Evolutionary conservation across 2,888 invertebrate genomes (phyloP), one percentile per base, ranked within the genome.

Genomic region (Metopia argyrocephala): DNA sequence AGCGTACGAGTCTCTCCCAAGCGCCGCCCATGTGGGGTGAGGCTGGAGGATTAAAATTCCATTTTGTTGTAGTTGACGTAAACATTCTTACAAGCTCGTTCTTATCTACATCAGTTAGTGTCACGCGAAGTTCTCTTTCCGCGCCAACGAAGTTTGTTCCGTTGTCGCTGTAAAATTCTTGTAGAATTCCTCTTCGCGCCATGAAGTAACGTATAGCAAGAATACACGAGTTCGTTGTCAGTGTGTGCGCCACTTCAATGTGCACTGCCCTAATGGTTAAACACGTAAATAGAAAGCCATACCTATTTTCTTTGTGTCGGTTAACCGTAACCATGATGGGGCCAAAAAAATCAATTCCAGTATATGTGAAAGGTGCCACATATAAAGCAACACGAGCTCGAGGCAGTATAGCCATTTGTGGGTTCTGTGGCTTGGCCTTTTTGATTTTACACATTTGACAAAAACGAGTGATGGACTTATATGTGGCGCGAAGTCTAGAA

Each of bases 251-350:
- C 2, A 82, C 48, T 18, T 82, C 82, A 4, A 84, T 25, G 52
- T 83, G 83, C 2, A 81, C 38, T 5, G 83, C 84, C n/a, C 83
- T 69, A 15, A 76, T 73, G 1, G 81, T 84, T 15, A 82, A 54
- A 27, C 84, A 83, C 4, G 81, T 82, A n/a, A 84, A 82, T 28
- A 75, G 9, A 27, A 25, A 52, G 2, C 81, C 81, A 20, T 81
- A 81, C 1, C 73, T 25, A 52, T 57, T 65, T 31, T 70, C 48
- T 18, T 46, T 48, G 27, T 70, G 57, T 21, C 61, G 59, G 28
- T 50, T 50, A 9, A 50, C 64, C 3, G 27, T 50, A 6, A 65
- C 52, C 28, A 62, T n/a, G 45, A 81, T 27, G 0, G 74, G 81
- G 1, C 76, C 76, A 45, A 81, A 75, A 46, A 59, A 75, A 31